Conservation (phyloP, 2,113 vertebrate species). For the Pangasianodon gigas region DNA sequence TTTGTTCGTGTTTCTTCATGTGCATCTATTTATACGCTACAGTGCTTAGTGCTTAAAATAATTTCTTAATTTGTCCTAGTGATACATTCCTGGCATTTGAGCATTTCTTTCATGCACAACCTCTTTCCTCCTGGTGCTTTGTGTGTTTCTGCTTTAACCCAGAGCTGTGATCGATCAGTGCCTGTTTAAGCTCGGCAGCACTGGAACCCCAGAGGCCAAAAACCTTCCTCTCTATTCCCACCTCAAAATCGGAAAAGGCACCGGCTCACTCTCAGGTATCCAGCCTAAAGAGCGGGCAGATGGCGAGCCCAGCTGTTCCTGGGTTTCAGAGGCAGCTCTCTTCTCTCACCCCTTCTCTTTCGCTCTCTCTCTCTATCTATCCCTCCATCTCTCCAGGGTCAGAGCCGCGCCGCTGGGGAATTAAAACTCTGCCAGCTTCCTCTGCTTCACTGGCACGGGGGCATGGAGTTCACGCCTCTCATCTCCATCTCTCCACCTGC, state of each 20-base stretch:
- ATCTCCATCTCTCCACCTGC: constrained; percentile 46
- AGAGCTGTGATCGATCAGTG: constrained; percentile 34
- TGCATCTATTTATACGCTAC: background rate
- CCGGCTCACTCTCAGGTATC: constrained; percentile 65
- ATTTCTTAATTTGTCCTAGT: background rate
- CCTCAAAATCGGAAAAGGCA: constrained; percentile 59
- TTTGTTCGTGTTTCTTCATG: background rate
- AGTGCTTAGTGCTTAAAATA: background rate
- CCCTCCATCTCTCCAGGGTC: constrained; percentile 65
- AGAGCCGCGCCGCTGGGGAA: constrained; percentile 66
- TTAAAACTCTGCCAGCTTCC: constrained; percentile 66
- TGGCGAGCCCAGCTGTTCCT: constrained; percentile 77
- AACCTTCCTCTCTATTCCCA: constrained; percentile 39
- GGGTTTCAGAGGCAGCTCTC: constrained; percentile 67
- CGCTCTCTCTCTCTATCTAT: constrained; percentile 27
- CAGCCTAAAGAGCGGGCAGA: constrained; percentile 71
- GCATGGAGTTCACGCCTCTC: constrained; percentile 63
- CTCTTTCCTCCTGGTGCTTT: background rate
- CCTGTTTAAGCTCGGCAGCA: constrained; percentile 24
- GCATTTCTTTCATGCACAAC: background rate
- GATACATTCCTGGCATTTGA: background rate
- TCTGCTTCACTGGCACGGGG: constrained; percentile 58
- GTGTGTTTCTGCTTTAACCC: constrained; percentile 13
- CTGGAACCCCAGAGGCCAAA: constrained; percentile 7
- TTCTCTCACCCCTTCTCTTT: constrained; percentile 56